Percentiles rank a stretch among this genome's conserved stretches.
phyloP scores from a whole-genome alignment of 2,888 invertebrate species.

The Leptopterna dolabrata region DNA sequence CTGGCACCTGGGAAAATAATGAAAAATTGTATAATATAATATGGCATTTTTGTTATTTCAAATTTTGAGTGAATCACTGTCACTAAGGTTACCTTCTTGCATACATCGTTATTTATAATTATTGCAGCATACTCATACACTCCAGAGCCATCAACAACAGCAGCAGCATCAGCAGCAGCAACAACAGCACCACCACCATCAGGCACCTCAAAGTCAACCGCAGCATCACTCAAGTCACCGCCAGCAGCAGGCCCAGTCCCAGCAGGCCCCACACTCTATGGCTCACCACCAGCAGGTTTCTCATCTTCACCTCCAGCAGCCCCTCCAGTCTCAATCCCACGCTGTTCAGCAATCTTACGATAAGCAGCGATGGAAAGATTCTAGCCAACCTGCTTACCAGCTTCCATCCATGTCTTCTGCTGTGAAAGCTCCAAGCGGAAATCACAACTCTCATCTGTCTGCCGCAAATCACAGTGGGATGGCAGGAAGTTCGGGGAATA shows the following conservation, averaged over 20 bases:
- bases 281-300: neutral
- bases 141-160: constrained; percentile 52
- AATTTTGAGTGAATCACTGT: no score
- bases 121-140: constrained; percentile 48
- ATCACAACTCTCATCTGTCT: neutral
- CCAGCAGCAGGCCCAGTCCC: constrained; percentile 60
- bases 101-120: neutral
- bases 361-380: constrained; percentile 33
- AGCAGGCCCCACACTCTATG: constrained; percentile 39
- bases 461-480: neutral
- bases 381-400: neutral
- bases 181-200: constrained; percentile 17
- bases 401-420: neutral
- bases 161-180: constrained; percentile 59
- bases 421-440: neutral
- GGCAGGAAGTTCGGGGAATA: constrained; percentile 28
- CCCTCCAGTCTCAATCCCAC: neutral
- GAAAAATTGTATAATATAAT: no score
- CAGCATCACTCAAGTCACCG: constrained; percentile 29
- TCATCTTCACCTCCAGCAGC: neutral
- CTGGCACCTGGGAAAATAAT: no score
- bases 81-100: no score
- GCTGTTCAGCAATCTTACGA: neutral
- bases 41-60: no score
- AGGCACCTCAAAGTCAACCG: neutral